A percentile compares a stretch with the other conserved stretches of the same genome.
Conservation (phyloP, 2,888 invertebrate species). For the Ophioninae sp. region DNA sequence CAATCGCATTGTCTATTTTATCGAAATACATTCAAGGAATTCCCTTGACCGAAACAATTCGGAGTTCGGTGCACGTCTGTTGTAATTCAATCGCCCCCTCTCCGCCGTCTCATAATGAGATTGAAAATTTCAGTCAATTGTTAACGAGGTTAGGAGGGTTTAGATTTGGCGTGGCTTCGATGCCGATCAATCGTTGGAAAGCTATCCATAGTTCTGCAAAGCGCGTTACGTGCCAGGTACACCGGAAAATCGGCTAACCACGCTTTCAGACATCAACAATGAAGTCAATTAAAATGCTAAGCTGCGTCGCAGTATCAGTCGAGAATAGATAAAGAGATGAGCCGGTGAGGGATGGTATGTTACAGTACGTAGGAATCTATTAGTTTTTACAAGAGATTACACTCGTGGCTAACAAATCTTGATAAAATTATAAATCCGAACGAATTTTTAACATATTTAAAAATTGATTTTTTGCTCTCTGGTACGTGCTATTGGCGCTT, state of each 20-base stretch:
- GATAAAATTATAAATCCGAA: conserved; percentile 1
- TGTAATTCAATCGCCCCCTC: conserved; percentile 48
- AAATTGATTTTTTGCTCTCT: too few relatives aligned
- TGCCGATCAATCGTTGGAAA: conserved; percentile 22
- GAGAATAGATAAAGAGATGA: conserved; percentile 6
- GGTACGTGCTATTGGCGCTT: neutral
- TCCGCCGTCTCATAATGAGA: conserved; percentile 40
- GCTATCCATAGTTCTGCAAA: conserved; percentile 46
- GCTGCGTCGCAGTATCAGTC: conserved; percentile 13
- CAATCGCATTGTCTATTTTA: conserved; percentile 8
- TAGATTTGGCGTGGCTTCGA: neutral
- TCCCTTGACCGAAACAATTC: conserved; percentile 26
- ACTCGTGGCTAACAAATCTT: conserved; percentile 29
- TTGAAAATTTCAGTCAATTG: conserved; percentile 48
- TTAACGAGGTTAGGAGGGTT: conserved; percentile 15
- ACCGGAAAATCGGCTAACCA: neutral
- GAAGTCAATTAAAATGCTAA: conserved; percentile 58
- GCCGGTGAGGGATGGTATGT: neutral
- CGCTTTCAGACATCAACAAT: conserved; percentile 35
- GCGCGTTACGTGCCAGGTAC: conserved; percentile 20
- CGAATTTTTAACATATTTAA: too few relatives aligned
- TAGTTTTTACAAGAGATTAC: conserved; percentile 44
- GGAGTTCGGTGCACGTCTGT: conserved; percentile 42
- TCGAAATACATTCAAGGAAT: conserved; percentile 34
- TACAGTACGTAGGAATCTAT: conserved; percentile 19